phyloP scores from a whole-genome alignment of 2,797 vertebrate genomes.

The Argya squamiceps region DNA sequence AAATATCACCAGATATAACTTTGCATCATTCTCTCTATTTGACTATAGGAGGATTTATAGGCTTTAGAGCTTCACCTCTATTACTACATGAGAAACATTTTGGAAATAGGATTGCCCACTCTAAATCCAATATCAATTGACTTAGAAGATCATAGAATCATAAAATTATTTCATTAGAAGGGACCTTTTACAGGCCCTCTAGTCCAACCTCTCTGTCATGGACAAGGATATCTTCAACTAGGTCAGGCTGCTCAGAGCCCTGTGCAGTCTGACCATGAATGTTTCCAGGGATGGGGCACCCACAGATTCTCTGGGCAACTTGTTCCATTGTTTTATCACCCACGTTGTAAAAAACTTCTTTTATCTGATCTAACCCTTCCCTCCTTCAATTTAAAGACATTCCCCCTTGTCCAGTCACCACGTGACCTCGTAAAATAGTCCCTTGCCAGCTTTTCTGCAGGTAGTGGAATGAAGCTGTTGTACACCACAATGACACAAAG shows the following conservation, averaged over 20 bases:
- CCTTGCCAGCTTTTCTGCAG: background rate
- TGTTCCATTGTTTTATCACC: background rate
- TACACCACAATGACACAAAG: no score
- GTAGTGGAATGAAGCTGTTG: background rate
- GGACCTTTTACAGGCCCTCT: background rate
- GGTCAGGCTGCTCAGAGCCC: background rate
- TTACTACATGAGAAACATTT: background rate
- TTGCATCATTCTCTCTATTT: background rate
- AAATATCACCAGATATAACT: background rate
- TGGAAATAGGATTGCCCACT: background rate
- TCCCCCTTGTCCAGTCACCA: no score
- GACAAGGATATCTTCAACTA: background rate
- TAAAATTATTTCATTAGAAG: background rate
- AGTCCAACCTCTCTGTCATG: background rate
- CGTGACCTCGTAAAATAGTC: rapidly evolving
- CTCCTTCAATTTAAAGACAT: background rate
- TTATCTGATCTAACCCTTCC: background rate
- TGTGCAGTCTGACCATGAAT: background rate
- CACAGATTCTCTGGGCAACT: background rate
- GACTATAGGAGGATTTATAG: background rate
- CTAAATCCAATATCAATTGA: background rate
- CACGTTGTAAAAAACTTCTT: background rate
- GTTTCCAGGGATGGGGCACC: background rate
- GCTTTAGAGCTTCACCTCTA: background rate
- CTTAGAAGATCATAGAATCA: background rate